These are phyloP conservation scores for Plebejus anna DNA, from an alignment of 2,888 invertebrate genomes.

Conservation along the genomic window DNA sequence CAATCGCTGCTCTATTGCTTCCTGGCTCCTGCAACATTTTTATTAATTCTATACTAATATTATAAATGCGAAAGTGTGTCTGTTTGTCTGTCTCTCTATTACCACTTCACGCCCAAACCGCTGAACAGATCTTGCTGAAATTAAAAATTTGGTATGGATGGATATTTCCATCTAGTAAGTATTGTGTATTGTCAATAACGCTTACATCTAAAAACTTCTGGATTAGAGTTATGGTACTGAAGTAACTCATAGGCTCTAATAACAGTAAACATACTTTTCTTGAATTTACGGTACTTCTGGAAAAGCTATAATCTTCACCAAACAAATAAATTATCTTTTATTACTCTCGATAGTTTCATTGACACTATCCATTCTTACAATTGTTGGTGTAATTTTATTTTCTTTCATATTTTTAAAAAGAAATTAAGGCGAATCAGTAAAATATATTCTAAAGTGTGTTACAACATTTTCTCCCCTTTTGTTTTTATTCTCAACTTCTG, in stretches of 20 bases:
- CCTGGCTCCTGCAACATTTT: conserved; percentile 65
- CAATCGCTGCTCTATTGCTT: conserved; percentile 75
- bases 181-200: too few species aligned
- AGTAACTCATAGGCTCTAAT: too few species aligned
- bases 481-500: background rate
- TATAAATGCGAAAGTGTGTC: too few species aligned
- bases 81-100: too few species aligned
- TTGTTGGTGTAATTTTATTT: conserved; percentile 35
- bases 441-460: too few species aligned
- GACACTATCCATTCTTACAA: background rate
- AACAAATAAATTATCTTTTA: background rate
- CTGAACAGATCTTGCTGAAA: too few species aligned
- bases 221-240: too few species aligned
- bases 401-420: background rate
- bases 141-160: too few species aligned
- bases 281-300: background rate
- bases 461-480: background rate
- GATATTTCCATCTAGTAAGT: too few species aligned
- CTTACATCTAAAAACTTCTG: background rate
- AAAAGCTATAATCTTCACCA: background rate
- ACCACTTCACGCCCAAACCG: too few species aligned
- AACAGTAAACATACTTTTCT: too few species aligned
- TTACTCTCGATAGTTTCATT: conserved; percentile 44
- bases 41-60: too few species aligned
- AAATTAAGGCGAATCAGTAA: background rate